phyloP scores from a whole-genome alignment of 1,140 invertebrate genomes.

The Drosophila subobscura region DNA sequence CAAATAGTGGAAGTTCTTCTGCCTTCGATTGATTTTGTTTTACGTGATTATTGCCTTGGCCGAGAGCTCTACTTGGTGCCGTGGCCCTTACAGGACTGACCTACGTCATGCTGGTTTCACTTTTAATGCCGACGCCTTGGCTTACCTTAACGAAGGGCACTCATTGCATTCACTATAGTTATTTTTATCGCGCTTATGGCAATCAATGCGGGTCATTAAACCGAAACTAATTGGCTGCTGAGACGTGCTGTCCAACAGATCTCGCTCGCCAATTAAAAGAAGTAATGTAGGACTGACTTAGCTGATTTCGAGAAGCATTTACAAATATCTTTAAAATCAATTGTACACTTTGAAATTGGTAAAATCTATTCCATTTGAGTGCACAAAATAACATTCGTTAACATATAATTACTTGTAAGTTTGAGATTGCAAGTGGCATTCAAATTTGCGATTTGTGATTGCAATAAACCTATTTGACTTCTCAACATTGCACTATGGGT shows the following conservation, averaged over 20 bases:
- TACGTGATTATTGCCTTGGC: slow-evolving; percentile 3
- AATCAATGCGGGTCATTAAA: slow-evolving; percentile 51
- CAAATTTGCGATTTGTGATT: no score
- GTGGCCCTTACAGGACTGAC: slow-evolving; percentile 46
- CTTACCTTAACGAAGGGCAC: slow-evolving; percentile 33
- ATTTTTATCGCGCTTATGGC: slow-evolving; percentile 27
- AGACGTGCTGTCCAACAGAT: slow-evolving; percentile 26
- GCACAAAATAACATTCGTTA: background rate
- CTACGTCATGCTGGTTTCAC: slow-evolving; percentile 30
- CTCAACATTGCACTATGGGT: no score
- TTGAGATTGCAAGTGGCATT: no score
- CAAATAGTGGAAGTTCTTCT: no score
- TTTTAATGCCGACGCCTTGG: slow-evolving; percentile 17
- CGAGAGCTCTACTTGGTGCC: no score
- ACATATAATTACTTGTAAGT: no score
- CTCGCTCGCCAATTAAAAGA: slow-evolving; percentile 42
- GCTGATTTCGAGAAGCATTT: no score
- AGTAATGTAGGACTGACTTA: background rate
- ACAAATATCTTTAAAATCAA: no score
- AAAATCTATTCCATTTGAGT: slow-evolving; percentile 34
- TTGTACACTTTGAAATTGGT: slow-evolving; percentile 4
- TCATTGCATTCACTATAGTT: slow-evolving; percentile 53
- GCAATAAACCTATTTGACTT: no score
- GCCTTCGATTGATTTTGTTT: slow-evolving; percentile 1
- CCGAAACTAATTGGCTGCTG: slow-evolving; percentile 34